Base-by-base conservation (phyloP, 64 coral and sea anemone species). In the Catalaphyllia jardinei region DNA sequence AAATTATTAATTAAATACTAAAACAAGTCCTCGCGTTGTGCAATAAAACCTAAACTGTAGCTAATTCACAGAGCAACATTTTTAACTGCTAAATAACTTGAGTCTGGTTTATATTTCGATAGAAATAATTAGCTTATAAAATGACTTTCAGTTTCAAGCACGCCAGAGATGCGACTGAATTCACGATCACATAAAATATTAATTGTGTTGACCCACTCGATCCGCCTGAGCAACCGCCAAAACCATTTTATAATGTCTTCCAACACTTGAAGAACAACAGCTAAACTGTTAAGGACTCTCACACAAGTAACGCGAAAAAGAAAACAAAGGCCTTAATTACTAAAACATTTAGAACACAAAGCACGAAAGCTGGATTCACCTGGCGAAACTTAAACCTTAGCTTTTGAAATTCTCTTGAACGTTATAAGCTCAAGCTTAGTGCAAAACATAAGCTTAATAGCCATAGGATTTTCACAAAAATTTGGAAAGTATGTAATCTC, bases 151-250 rank as follows among this genome's bases (percentile, higher is more conserved):
- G 11, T 57, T 57, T 57, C 54, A 57, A 16, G 15, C 65, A 8
- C 65, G 11, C 22, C 65, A 69, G 22, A 69, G 22, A 69, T 69
- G 22, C 65, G 65, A 24, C 65, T 12, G 9, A 69, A 27, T 69
- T 69, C n/a, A 27, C 22, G 79, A 31, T 64, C 29, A 22, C 60
- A 64, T 82, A 64, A 82, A 82, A 64, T 82, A 82, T 82, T 82
- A 10, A 82, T 65, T 82, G 31, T 80, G n/a, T 62, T 82, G 79
- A 82, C 60, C 18, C 79, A 82, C 18, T 14, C 60, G 39, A 46
- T 46, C 42, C 3, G 4, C 10, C 30, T 14, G 79, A 63, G 31
- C 12, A 24, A 65, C 14, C 57, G 17, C 30, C 31, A 55, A 65
- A 82, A 65, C 18, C 19, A 65, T 16, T 64, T 77, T 46, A 50